A percentile compares a stretch with the other conserved stretches of the same genome.
Conservation (phyloP, 2,797 vertebrate genomes). For the Propithecus deckenii region DNA sequence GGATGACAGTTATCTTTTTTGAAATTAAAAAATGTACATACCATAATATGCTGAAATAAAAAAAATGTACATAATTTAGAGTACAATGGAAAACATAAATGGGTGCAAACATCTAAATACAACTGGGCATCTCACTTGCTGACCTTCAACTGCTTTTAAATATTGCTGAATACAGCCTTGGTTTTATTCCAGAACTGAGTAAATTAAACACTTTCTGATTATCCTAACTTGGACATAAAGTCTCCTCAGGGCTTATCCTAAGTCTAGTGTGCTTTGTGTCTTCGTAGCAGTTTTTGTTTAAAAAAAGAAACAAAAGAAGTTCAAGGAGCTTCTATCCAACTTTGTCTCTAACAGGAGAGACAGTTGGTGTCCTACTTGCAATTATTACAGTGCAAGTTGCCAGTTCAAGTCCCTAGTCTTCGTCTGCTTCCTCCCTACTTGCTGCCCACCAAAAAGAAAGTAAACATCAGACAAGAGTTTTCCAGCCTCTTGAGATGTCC, state of each 20-base stretch:
- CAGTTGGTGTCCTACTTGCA: not conserved
- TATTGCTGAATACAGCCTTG: conserved; percentile 48
- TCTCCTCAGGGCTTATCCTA: conserved; percentile 51
- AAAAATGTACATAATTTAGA: conserved; percentile 1
- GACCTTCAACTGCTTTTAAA: conserved; percentile 48
- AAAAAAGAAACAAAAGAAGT: not conserved
- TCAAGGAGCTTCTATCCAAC: not conserved
- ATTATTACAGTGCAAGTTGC: conserved; percentile 13
- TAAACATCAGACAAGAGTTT: not conserved
- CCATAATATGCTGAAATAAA: too few relatives aligned
- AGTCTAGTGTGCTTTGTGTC: conserved; percentile 22
- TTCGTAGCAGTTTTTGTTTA: conserved; percentile 17
- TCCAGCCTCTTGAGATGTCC: not conserved
- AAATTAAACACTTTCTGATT: conserved; percentile 60
- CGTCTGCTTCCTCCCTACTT: not conserved
- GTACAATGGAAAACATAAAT: not conserved
- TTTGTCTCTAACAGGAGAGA: conserved; percentile 37
- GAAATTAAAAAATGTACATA: not conserved
- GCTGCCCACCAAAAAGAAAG: conserved; percentile 18
- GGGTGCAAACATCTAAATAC: not conserved
- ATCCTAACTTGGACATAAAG: conserved; percentile 59
- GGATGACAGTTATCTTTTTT: not conserved
- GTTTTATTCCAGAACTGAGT: conserved; percentile 58
- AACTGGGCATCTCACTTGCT: not conserved
- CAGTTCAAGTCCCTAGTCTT: not conserved